phyloP scores from a whole-genome alignment of 2,888 invertebrate genomes.

The Bombylius discolor region DNA sequence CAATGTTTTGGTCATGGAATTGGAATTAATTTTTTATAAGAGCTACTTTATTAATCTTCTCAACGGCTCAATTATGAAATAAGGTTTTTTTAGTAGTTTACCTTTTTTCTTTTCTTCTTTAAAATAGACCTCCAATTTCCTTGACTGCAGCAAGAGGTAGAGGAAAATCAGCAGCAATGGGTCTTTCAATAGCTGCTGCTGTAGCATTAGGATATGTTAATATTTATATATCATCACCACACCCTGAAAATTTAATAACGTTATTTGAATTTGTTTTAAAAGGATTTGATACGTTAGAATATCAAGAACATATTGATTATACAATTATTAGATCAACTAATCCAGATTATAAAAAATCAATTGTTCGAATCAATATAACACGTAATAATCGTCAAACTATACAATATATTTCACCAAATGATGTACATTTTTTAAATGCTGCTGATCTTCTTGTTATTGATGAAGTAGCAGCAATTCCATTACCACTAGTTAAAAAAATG shows the following conservation, averaged over 20 bases:
- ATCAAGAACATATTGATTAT: slow-evolving; percentile 93
- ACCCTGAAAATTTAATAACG: slow-evolving; percentile 95
- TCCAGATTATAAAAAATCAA: slow-evolving; percentile 91
- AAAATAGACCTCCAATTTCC: slow-evolving; percentile 69
- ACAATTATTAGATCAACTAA: slow-evolving; percentile 89
- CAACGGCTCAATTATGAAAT: too few species aligned
- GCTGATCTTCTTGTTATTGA: slow-evolving; percentile 94
- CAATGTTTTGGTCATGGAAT: too few species aligned
- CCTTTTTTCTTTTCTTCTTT: neutral
- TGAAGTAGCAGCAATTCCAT: slow-evolving; percentile 97
- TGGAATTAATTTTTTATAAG: too few species aligned
- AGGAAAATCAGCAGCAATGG: slow-evolving; percentile 96
- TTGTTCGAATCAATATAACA: slow-evolving; percentile 83
- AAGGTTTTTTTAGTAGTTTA: too few species aligned
- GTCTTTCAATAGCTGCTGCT: slow-evolving; percentile 78
- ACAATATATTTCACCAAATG: slow-evolving; percentile 93
- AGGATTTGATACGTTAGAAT: slow-evolving; percentile 85
- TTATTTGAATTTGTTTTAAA: slow-evolving; percentile 94
- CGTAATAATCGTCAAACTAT: slow-evolving; percentile 86
- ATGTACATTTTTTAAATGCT: slow-evolving; percentile 75
- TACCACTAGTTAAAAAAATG: slow-evolving; percentile 81
- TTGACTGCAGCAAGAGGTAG: slow-evolving; percentile 93
- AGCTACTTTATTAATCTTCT: too few species aligned
- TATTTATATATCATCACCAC: slow-evolving; percentile 93
- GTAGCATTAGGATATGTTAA: slow-evolving; percentile 71